These are phyloP conservation scores for Noctua janthina DNA, from an alignment of 2,888 invertebrate genomes.

Conservation along the genomic window DNA sequence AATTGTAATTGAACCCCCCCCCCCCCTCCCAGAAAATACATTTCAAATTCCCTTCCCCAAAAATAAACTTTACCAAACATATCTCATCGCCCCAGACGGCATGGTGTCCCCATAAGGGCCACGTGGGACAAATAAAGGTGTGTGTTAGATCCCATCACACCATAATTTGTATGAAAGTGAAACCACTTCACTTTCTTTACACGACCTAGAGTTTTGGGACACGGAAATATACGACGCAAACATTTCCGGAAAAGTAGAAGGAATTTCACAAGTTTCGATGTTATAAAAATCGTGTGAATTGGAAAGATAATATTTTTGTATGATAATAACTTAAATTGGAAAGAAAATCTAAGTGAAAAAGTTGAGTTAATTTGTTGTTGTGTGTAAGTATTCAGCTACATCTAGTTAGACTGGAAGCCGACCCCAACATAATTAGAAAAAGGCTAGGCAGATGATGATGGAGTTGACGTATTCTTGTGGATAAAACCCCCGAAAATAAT, in stretches of 20 bases:
- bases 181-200: slow-evolving; percentile 77
- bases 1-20: too few species aligned
- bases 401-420: too few species aligned
- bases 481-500: too few species aligned
- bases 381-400: too few species aligned
- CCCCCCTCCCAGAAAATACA: too few species aligned
- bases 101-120: slow-evolving; percentile 73
- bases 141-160: slow-evolving; percentile 69
- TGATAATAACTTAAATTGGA: background rate
- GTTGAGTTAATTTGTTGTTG: background rate
- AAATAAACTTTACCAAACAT: background rate
- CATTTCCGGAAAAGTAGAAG: slow-evolving; percentile 34
- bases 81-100: slow-evolving; percentile 12
- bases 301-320: background rate
- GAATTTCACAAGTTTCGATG: slow-evolving; percentile 12
- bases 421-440: too few species aligned
- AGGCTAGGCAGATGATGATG: too few species aligned
- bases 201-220: slow-evolving; percentile 37
- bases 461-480: too few species aligned
- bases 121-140: slow-evolving; percentile 72
- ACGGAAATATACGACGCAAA: slow-evolving; percentile 20
- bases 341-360: background rate
- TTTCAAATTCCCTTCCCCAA: background rate
- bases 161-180: slow-evolving; percentile 84
- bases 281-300: slow-evolving; percentile 2